Evolutionary conservation across 2,113 vertebrate species (phyloP).

Genomic region (Dipodomys merriami): DNA sequence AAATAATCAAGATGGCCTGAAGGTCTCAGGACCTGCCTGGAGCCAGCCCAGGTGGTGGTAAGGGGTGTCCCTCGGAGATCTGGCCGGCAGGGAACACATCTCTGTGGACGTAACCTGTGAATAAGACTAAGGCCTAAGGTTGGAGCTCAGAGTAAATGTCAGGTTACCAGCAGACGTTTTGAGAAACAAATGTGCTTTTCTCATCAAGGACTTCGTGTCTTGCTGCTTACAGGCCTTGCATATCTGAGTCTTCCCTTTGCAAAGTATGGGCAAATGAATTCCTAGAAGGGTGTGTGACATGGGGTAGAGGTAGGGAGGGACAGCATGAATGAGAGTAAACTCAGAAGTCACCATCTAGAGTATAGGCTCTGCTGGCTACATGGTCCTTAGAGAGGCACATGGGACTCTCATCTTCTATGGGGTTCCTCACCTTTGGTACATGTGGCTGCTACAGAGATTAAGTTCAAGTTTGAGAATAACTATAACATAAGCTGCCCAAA

Average conservation of each 20-base stretch:
- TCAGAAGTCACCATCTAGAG: background rate
- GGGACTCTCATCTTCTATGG: background rate
- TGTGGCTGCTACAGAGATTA: fast-evolving
- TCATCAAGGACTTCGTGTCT: slow-evolving; percentile 72
- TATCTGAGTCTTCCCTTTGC: slow-evolving; percentile 65
- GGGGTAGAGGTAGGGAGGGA: background rate
- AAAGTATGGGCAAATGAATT: background rate
- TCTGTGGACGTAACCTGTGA: background rate
- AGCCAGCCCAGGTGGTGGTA: slow-evolving; percentile 46
- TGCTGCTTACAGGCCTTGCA: slow-evolving; percentile 72
- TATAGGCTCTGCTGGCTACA: fast-evolving
- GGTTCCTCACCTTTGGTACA: background rate
- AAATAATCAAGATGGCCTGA: background rate
- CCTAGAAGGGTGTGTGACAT: background rate
- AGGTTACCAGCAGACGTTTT: slow-evolving; percentile 1
- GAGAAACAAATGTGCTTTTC: slow-evolving; percentile 79
- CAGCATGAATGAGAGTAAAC: background rate
- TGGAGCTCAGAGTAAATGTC: no score
- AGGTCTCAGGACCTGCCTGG: slow-evolving; percentile 34
- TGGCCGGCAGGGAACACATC: background rate
- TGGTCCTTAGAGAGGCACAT: background rate
- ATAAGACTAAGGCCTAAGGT: background rate
- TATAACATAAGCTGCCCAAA: background rate
- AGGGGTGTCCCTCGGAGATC: background rate
- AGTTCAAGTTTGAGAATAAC: background rate